Evolutionary conservation across 2,797 vertebrate species (phyloP).

Genomic region (Darevskia mixta): DNA sequence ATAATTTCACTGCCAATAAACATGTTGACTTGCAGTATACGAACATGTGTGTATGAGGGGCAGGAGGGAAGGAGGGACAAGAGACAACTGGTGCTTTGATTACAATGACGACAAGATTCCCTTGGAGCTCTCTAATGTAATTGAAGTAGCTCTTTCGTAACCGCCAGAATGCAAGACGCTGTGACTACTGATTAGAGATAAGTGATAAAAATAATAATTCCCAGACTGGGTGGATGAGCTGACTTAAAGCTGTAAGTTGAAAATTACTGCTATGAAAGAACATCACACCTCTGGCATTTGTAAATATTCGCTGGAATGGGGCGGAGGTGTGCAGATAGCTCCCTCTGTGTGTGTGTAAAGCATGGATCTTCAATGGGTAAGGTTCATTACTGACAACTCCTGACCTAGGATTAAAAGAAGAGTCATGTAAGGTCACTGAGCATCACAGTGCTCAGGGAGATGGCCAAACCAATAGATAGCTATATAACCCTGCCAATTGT

Average conservation of each 20-base stretch:
- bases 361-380: background rate
- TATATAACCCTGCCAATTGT: background rate
- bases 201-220: background rate
- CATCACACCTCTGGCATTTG: conserved; percentile 15
- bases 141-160: conserved; percentile 17
- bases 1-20: background rate
- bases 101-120: conserved; percentile 7
- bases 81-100: background rate
- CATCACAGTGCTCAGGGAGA: background rate
- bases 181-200: conserved; percentile 39
- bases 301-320: conserved; percentile 23
- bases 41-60: too few relatives aligned
- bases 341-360: background rate
- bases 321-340: background rate
- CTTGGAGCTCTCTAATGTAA: conserved; percentile 17
- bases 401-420: background rate
- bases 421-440: background rate
- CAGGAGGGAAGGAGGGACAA: background rate
- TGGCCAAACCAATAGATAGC: background rate
- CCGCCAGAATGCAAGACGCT: conserved; percentile 22
- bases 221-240: conserved; percentile 26
- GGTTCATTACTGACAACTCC: background rate
- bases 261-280: conserved; percentile 25
- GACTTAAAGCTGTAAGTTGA: conserved; percentile 18
- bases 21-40: background rate